phyloP scores from a whole-genome alignment of 2,797 vertebrate genomes.

The Eidolon dupreanum region DNA sequence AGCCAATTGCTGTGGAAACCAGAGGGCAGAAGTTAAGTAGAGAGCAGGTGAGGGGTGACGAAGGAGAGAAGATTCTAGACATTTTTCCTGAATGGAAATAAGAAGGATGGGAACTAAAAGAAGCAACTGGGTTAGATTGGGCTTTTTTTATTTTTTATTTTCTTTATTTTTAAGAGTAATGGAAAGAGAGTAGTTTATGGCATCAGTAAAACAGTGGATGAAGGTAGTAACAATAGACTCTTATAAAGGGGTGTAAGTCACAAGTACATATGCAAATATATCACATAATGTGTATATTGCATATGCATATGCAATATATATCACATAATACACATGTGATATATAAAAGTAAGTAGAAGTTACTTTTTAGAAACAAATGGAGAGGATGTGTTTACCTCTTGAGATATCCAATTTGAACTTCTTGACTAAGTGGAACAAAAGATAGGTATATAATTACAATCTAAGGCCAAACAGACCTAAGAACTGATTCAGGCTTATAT shows the following conservation, averaged over 20 bases:
- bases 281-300: too few relatives aligned
- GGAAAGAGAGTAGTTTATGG: neutral
- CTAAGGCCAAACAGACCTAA: neutral
- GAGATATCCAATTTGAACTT: neutral
- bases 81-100: neutral
- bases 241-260: neutral
- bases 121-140: neutral
- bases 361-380: neutral
- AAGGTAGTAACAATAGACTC: neutral
- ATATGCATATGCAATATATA: too few relatives aligned
- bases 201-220: neutral
- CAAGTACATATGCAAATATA: neutral
- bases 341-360: neutral
- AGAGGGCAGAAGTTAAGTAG: neutral
- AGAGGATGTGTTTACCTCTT: neutral
- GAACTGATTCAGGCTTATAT: neutral
- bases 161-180: neutral
- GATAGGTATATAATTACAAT: neutral
- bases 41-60: neutral
- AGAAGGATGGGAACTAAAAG: neutral
- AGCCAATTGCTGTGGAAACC: neutral
- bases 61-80: neutral
- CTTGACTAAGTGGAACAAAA: neutral
- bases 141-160: neutral
- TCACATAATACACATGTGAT: too few relatives aligned